phyloP scores from a whole-genome alignment of 2,113 vertebrate genomes.

The Emydura subglobosa region DNA sequence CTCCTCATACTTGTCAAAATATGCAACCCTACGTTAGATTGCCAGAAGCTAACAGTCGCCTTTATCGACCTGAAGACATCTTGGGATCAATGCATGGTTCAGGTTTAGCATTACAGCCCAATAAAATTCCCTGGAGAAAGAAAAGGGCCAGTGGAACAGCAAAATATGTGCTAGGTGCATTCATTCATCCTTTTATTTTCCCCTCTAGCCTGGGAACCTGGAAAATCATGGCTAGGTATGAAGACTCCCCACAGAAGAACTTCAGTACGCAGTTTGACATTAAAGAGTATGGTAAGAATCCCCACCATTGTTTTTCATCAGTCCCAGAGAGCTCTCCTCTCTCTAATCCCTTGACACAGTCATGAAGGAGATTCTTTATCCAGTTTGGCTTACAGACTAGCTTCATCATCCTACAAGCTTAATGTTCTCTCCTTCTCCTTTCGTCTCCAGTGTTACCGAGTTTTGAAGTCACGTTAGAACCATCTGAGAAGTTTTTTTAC shows the following conservation, averaged over 20 bases:
- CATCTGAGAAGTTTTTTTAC: conserved; percentile 79
- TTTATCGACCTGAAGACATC: not conserved
- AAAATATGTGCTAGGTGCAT: not conserved
- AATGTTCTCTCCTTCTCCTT: not conserved
- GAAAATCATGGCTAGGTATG: conserved; percentile 61
- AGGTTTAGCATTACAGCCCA: not conserved
- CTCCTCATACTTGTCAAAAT: not conserved
- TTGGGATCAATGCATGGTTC: not conserved
- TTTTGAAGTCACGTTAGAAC: conserved; percentile 82
- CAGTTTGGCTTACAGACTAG: not conserved
- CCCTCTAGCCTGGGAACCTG: conserved; percentile 66
- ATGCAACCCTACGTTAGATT: not conserved
- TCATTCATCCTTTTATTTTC: not conserved
- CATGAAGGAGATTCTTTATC: not conserved
- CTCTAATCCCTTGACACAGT: not conserved
- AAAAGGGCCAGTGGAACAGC: not conserved
- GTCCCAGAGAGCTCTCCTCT: not conserved
- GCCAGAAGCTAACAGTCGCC: not conserved
- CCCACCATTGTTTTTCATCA: not conserved
- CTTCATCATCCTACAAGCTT: not conserved
- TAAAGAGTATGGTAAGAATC: conserved; percentile 74
- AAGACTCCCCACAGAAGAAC: conserved; percentile 6
- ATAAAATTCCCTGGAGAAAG: not conserved
- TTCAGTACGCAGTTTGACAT: conserved; percentile 67
- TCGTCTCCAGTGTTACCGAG: conserved; percentile 67